Evolutionary conservation across 2,888 invertebrate genomes (phyloP), one percentile per base, ranked within the genome.

Genomic region (Calliopum simillimum): DNA sequence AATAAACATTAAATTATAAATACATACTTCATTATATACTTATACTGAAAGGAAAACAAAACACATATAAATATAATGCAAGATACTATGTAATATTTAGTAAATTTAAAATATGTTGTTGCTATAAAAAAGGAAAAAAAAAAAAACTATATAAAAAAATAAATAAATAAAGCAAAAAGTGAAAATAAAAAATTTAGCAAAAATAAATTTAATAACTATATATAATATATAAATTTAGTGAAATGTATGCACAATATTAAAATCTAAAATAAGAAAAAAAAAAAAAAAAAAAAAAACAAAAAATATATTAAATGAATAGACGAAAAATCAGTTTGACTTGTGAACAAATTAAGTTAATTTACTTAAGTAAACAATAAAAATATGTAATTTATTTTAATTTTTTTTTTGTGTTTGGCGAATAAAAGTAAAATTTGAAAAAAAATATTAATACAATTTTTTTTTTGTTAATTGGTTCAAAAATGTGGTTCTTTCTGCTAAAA

Each of bases 181-280:
- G 44, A 64, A 55, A 55, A 64, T 49, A 44, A 68, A 53, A n/a
- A 47, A 4, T 63, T 46, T 51, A 68, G 44, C 44, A 47, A 66
- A 65, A 62, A 55, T 59, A 12, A 59, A 55, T 46, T 23, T 44
- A n/a, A 65, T 73, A 67, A 51, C 65, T 44, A 76, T 71, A 74
- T 72, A 79, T 77, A 77, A 59, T n/a, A n/a, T n/a, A n/a, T 55
- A 80, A 77, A 78, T 78, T 78, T 80, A 81, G 76, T 76, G 79
- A 77, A 82, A 80, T 77, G 77, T 78, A 80, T 81, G 82, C 81
- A 81, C 81, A 82, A 80, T 79, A 82, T 80, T 74, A 78, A 79
- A 74, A 78, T 75, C 75, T 78, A 41, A 69, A 68, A 63, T 44
- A 64, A 19, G 61, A 11, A 62, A 75, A 76, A 78, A 74, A 21